Evolutionary conservation across 1,140 invertebrate species (phyloP).

Genomic region (Philopotamus ludificatus): DNA sequence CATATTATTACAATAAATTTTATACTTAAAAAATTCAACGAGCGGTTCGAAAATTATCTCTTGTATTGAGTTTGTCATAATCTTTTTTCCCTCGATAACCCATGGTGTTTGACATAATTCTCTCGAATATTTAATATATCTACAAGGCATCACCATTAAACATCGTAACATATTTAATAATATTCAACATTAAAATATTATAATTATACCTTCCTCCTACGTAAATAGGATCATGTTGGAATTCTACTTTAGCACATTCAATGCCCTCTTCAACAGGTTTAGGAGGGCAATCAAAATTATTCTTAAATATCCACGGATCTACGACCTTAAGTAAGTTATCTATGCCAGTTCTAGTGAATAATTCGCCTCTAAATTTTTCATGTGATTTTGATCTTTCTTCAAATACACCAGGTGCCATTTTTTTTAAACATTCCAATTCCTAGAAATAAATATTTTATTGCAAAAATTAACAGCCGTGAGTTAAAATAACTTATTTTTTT

Average conservation of each 20-base stretch:
- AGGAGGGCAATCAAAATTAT: constrained; percentile 32
- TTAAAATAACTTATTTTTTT: neutral
- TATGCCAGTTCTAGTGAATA: constrained; percentile 48
- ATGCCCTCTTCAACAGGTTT: constrained; percentile 17
- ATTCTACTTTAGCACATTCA: constrained; percentile 43
- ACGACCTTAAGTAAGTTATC: constrained; percentile 45
- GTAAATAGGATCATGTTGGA: constrained; percentile 45
- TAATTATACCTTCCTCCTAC: constrained; percentile 46
- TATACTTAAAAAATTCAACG: constrained; percentile 56
- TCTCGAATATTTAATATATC: constrained; percentile 85
- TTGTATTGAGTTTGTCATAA: constrained; percentile 84
- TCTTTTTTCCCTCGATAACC: constrained; percentile 79
- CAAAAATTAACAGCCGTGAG: neutral
- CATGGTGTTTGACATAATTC: constrained; percentile 91
- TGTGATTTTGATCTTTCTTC: constrained; percentile 43
- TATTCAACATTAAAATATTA: neutral
- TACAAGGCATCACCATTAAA: constrained; percentile 28
- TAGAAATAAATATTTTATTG: constrained; percentile 32
- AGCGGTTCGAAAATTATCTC: constrained; percentile 77
- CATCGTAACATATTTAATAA: neutral
- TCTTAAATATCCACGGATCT: neutral
- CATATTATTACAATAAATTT: constrained; percentile 22
- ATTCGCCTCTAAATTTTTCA: constrained; percentile 45
- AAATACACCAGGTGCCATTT: constrained; percentile 46
- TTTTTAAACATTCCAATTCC: constrained; percentile 50